Conservation (phyloP, 2,797 vertebrate species). For the Denticeps clupeoides region DNA sequence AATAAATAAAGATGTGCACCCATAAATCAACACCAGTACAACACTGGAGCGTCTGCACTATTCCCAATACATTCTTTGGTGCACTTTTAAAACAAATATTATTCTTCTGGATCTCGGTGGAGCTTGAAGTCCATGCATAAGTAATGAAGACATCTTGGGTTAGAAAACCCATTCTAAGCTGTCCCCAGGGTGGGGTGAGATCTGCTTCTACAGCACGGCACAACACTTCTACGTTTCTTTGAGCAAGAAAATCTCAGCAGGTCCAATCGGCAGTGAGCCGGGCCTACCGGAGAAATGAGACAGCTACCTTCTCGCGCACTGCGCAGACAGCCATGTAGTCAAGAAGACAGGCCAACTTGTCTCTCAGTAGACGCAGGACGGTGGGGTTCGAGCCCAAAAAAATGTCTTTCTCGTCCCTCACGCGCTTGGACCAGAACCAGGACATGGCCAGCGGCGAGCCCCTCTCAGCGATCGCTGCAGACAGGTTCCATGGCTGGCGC, state of each 20-base stretch:
- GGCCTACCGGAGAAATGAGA: no score
- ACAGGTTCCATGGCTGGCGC: no score
- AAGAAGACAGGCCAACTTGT: constrained; percentile 40
- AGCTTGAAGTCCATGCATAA: constrained; percentile 46
- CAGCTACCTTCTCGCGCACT: constrained; percentile 36
- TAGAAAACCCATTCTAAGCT: constrained; percentile 39
- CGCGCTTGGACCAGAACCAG: constrained; percentile 45
- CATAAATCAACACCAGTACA: constrained; percentile 32
- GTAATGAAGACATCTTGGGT: constrained; percentile 47
- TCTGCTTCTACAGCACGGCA: neutral
- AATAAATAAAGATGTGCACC: constrained; percentile 46
- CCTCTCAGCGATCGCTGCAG: constrained; percentile 30
- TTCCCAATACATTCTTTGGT: constrained; percentile 47
- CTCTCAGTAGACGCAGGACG: constrained; percentile 38
- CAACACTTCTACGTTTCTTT: neutral
- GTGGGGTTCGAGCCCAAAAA: constrained; percentile 45
- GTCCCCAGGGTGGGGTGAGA: constrained; percentile 38
- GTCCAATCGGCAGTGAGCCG: no score
- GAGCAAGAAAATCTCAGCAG: no score
- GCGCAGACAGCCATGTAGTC: constrained; percentile 41
- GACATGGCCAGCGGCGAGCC: constrained; percentile 47
- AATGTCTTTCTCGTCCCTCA: constrained; percentile 36
- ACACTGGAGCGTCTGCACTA: neutral
- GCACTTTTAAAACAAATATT: constrained; percentile 60
- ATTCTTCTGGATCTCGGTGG: constrained; percentile 48